phyloP scores from a whole-genome alignment of 2,113 vertebrate genomes.

The Chamaea fasciata region DNA sequence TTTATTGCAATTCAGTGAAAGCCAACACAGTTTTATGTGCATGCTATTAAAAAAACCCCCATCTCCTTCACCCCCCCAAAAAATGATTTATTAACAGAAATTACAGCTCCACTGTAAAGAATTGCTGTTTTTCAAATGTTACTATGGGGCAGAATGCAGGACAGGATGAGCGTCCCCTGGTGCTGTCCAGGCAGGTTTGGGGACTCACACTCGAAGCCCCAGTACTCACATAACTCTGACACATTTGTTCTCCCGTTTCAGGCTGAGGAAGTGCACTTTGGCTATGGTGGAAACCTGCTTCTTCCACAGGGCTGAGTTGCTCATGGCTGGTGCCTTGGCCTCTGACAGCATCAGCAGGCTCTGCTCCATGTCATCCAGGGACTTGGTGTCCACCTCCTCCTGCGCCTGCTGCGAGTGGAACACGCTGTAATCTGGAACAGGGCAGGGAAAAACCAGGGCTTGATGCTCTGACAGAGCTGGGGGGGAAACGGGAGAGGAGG shows the following conservation, averaged over 20 bases:
- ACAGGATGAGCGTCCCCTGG: background rate
- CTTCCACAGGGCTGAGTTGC: constrained; percentile 82
- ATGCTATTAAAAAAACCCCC: background rate
- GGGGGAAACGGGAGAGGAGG: background rate
- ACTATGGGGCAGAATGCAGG: background rate
- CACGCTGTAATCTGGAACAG: constrained; percentile 86
- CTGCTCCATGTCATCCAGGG: constrained; percentile 85
- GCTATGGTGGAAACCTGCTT: constrained; percentile 87
- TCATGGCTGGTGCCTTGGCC: constrained; percentile 64
- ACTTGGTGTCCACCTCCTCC: constrained; percentile 76
- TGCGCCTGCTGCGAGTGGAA: constrained; percentile 83
- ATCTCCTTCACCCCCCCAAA: background rate
- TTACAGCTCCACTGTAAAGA: background rate
- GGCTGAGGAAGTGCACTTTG: constrained; percentile 87
- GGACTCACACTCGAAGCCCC: background rate
- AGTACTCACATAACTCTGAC: constrained; percentile 73
- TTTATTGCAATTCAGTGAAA: background rate
- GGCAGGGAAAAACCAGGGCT: background rate
- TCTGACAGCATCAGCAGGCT: constrained; percentile 85
- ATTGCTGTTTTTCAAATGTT: background rate
- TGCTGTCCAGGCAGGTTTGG: background rate
- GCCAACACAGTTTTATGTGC: background rate
- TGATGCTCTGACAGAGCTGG: background rate
- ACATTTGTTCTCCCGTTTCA: constrained; percentile 86
- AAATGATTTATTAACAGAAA: background rate